A percentile compares a stretch with the other conserved stretches of the same genome.
phyloP scores from a whole-genome alignment of 2,797 vertebrate genomes.

The Hozukius guyotensis region DNA sequence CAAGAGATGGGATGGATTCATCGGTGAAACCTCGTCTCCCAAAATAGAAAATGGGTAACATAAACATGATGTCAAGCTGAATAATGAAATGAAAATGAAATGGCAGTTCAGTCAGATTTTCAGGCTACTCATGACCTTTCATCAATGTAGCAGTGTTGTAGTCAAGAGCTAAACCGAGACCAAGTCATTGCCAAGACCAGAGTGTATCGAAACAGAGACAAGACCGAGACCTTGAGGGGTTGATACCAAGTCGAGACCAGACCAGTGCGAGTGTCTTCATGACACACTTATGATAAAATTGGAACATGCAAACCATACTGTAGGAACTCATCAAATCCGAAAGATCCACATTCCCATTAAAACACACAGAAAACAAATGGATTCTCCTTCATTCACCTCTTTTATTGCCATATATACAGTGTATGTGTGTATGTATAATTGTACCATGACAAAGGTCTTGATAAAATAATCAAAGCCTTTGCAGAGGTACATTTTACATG shows the following conservation, averaged over 20 bases:
- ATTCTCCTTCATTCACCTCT: background rate
- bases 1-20: background rate
- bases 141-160: background rate
- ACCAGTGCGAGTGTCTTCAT: background rate
- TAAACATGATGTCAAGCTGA: background rate
- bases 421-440: background rate
- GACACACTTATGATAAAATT: background rate
- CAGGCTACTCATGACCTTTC: background rate
- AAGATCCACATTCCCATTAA: background rate
- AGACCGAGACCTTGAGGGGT: background rate
- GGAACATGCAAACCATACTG: background rate
- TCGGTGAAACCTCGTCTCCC: background rate
- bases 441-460: background rate
- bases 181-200: too few species aligned
- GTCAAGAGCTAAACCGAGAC: background rate
- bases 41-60: background rate
- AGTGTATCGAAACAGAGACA: too few species aligned
- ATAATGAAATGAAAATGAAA: background rate
- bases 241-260: background rate
- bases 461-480: background rate
- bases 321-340: background rate
- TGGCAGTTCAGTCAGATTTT: background rate
- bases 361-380: background rate
- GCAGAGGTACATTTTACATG: background rate
- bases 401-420: background rate